Evolutionary conservation across 2,113 vertebrate species (phyloP).

Genomic region (Ardeotis arabs): DNA sequence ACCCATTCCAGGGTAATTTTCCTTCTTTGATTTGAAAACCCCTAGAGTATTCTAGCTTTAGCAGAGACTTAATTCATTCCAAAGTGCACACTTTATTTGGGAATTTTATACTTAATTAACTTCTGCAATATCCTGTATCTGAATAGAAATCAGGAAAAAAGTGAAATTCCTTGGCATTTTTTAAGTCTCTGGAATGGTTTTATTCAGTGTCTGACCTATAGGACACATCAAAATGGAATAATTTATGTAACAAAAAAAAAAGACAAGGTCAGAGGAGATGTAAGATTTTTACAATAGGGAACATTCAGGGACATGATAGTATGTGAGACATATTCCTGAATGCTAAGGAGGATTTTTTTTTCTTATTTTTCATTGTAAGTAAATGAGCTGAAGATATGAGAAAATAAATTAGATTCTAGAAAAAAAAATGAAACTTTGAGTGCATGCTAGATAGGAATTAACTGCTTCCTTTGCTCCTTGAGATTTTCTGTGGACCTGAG

Average conservation of each 20-base stretch:
- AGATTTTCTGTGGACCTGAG: not conserved
- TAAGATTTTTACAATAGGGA: conserved; percentile 60
- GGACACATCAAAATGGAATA: conserved; percentile 58
- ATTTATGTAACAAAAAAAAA: conserved; percentile 75
- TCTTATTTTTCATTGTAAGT: conserved; percentile 57
- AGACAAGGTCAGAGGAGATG: conserved; percentile 66
- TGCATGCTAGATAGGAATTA: not conserved
- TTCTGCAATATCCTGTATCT: conserved; percentile 35
- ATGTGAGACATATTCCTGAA: conserved; percentile 62
- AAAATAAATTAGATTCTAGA: conserved; percentile 31
- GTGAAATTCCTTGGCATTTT: conserved; percentile 37
- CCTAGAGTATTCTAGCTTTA: not conserved
- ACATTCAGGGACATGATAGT: conserved; percentile 52
- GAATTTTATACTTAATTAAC: conserved; percentile 3
- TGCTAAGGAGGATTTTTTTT: conserved; percentile 27
- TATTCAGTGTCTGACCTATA: conserved; percentile 58
- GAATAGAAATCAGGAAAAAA: not conserved
- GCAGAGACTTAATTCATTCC: conserved; percentile 28
- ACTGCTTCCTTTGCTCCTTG: not conserved
- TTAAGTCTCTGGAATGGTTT: conserved; percentile 36
- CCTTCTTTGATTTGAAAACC: not conserved
- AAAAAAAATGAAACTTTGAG: not conserved
- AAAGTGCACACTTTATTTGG: not conserved
- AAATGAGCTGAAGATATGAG: conserved; percentile 53
- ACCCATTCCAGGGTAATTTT: conserved; percentile 1